These are phyloP conservation scores for Cryptotis parvus DNA, from an alignment of 2,113 vertebrate species.

Conservation along the genomic window DNA sequence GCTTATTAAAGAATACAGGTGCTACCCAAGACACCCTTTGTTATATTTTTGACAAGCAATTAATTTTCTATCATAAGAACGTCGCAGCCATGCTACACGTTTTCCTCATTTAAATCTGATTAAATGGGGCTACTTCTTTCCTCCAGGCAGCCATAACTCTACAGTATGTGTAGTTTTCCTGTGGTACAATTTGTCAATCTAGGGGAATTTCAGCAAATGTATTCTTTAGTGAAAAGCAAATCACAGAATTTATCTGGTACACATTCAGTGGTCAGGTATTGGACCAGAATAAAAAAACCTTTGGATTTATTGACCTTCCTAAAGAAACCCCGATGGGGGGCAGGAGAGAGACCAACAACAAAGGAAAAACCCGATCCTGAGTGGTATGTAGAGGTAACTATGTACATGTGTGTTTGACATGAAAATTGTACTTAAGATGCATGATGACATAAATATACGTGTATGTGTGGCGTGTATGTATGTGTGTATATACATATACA, in stretches of 20 bases:
- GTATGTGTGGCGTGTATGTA: too few species aligned
- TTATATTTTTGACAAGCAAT: conserved; percentile 29
- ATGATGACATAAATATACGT: too few species aligned
- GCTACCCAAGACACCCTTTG: not conserved
- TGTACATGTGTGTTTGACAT: not conserved
- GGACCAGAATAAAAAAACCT: conserved; percentile 12
- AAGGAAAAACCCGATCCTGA: not conserved
- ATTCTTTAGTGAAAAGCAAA: too few species aligned
- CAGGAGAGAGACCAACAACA: too few species aligned
- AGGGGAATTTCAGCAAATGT: not conserved
- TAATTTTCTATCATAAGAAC: conserved; percentile 42
- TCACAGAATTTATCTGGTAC: conserved; percentile 8
- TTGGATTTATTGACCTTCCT: conserved; percentile 3
- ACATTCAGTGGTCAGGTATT: conserved; percentile 48
- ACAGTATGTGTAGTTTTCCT: conserved; percentile 26
- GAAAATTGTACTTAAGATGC: not conserved
- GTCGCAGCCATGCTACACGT: not conserved
- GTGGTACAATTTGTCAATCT: not conserved
- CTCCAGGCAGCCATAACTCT: not conserved
- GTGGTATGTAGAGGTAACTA: not conserved
- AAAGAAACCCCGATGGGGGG: too few species aligned
- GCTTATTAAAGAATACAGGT: not conserved
- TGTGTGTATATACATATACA: too few species aligned
- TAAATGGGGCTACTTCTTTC: not conserved
- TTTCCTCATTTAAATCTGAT: conserved; percentile 8